Base-by-base conservation (phyloP, 2,113 vertebrate genomes). In the Xenopus borealis region DNA sequence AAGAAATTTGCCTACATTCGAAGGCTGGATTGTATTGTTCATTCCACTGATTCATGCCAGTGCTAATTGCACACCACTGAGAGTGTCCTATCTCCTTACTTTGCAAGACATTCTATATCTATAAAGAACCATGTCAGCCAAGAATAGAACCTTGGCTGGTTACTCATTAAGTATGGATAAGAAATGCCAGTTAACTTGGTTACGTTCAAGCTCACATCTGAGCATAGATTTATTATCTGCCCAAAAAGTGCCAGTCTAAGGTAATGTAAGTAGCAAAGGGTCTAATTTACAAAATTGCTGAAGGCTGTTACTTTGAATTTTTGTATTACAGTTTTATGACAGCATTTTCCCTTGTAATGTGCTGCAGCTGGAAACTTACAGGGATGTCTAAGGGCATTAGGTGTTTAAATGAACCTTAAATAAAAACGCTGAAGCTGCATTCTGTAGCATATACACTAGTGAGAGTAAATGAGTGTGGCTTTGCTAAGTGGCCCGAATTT, bases 321-420 rank as follows among this genome's bases (percentile, higher is more conserved):
- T 40, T 62, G 44, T 62, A 75, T 68, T 61, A 75, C 53, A 50
- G 19, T 75, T 75, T 69, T 69, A 62, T 75, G 57, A 53, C 20
- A 69, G 40, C 10, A 62, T 33, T 74, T 58, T 64, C 45, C 18
- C 62, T 62, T 8, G 30, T 68, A 69, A 69, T 75, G 65, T 27
- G 23, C n/a, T 69, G 66, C 33, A 40, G 33, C 33, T 40, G 33
- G 33, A 40, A 40, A 40, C 30, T 16, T 61, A 14, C 23, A 46
- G 40, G 55, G 62, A 20, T 75, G 55, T 59, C 64, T 65, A 75
- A 67, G 72, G 72, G 64, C 72, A 75, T 67, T 67, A 75, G 18
- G 53, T 75, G 57, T 61, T 67, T 67, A 58, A 30, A 33, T 68
- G 53, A 75, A 61, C 19, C 20, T 27, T 47, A n/a, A n/a, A 46